Evolutionary conservation across 2,797 vertebrate genomes (phyloP).

Genomic region (Taenioides sp.): DNA sequence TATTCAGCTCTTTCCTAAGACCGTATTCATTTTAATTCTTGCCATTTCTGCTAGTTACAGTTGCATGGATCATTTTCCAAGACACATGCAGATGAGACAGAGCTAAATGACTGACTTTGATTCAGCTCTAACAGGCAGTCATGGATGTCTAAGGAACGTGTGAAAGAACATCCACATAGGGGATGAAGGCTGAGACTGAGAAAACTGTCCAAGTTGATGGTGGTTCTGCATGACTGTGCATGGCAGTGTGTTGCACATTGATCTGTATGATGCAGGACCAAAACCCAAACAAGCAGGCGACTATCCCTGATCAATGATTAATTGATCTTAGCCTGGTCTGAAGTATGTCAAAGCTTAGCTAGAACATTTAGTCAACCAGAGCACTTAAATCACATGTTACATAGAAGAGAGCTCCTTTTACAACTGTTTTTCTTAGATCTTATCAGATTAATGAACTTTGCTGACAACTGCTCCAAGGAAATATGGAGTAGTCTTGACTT

Average conservation of each 20-base stretch:
- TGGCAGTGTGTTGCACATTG: neutral
- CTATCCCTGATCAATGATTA: neutral
- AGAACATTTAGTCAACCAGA: neutral
- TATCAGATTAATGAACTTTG: constrained; percentile 11
- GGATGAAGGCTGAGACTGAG: neutral
- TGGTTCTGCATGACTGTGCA: neutral
- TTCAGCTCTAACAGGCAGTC: neutral
- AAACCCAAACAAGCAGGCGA: neutral
- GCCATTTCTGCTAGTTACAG: no score
- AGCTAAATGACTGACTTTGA: no score
- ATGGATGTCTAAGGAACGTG: neutral
- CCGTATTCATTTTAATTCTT: no score
- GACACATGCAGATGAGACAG: no score
- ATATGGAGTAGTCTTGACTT: neutral
- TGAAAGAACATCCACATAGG: neutral
- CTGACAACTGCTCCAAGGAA: constrained; percentile 1
- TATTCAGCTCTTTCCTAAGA: neutral
- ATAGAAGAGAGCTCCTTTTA: constrained; percentile 1
- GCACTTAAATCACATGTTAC: constrained; percentile 2
- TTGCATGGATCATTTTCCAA: no score
- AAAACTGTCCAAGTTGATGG: neutral
- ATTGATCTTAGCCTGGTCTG: neutral
- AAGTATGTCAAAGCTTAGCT: neutral
- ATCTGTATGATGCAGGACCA: neutral
- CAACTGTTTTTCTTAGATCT: constrained; percentile 6